A percentile compares a stretch with the other conserved stretches of the same genome.
phyloP scores from a whole-genome alignment of 2,113 vertebrate genomes.

The Hemichromis elongatus region DNA sequence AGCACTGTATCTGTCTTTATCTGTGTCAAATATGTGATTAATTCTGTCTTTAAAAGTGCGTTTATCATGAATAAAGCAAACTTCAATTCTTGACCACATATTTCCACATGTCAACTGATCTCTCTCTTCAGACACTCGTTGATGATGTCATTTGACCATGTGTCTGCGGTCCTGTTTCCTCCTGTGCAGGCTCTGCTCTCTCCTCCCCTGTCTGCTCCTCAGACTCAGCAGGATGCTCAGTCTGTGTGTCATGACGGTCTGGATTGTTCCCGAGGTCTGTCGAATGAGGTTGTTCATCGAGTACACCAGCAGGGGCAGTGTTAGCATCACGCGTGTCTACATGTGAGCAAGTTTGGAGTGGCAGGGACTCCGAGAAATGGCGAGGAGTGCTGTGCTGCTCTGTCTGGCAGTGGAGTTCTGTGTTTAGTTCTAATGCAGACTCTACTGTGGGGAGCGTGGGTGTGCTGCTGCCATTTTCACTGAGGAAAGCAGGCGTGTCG shows the following conservation, averaged over 20 bases:
- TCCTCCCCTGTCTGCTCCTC: not conserved
- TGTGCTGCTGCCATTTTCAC: not conserved
- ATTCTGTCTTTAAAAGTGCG: conserved; percentile 44
- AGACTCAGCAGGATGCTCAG: not conserved
- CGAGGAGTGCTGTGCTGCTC: conserved; percentile 63
- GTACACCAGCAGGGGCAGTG: conserved; percentile 73
- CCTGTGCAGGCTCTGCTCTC: not conserved
- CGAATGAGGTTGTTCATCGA: conserved; percentile 72
- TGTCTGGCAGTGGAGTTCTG: conserved; percentile 44
- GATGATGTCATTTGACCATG: conserved; percentile 68
- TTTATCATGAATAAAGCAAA: conserved; percentile 33
- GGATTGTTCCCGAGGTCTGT: conserved; percentile 80
- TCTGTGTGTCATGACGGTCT: conserved; percentile 77
- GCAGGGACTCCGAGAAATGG: conserved; percentile 65
- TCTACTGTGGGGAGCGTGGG: conserved; percentile 45
- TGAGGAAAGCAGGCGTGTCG: not conserved
- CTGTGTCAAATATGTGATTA: not conserved
- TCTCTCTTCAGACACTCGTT: conserved; percentile 58
- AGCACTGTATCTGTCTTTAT: not conserved
- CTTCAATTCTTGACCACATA: conserved; percentile 7
- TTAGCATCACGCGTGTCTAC: conserved; percentile 73
- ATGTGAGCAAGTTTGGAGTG: conserved; percentile 62
- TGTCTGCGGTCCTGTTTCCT: not conserved
- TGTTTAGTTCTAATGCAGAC: conserved; percentile 52
- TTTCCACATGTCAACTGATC: not conserved